These are phyloP conservation scores for Gonioctena quinquepunctata DNA, from an alignment of 1,140 invertebrate genomes.

Conservation along the genomic window DNA sequence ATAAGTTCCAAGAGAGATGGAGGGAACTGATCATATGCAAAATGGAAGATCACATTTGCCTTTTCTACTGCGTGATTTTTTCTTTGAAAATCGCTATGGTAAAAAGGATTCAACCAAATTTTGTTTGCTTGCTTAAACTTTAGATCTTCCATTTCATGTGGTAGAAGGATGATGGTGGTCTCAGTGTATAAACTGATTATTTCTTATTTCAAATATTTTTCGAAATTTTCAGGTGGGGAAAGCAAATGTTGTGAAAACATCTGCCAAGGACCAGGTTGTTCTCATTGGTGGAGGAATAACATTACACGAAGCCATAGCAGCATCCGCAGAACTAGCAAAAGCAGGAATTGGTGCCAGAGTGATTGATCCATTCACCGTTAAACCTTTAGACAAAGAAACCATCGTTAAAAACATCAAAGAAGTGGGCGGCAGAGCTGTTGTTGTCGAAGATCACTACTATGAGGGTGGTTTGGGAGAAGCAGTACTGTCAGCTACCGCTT, in stretches of 20 bases:
- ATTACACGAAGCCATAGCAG: slow-evolving; percentile 86
- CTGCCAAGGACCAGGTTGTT: slow-evolving; percentile 76
- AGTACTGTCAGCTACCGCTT: slow-evolving; percentile 79
- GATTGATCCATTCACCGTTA: slow-evolving; percentile 94
- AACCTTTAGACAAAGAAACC: slow-evolving; percentile 85
- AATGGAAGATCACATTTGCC: too few species aligned
- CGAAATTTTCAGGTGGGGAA: slow-evolving; percentile 67
- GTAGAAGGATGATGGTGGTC: neutral
- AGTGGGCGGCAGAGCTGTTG: slow-evolving; percentile 81
- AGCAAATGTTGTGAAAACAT: slow-evolving; percentile 78
- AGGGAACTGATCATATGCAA: too few species aligned
- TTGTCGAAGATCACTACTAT: slow-evolving; percentile 97
- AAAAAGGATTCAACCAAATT: too few species aligned
- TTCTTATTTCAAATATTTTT: too few species aligned
- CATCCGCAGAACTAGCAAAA: slow-evolving; percentile 76
- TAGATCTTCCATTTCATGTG: neutral
- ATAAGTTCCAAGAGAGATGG: too few species aligned
- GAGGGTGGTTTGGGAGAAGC: slow-evolving; percentile 96
- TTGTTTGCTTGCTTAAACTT: too few species aligned
- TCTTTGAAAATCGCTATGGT: too few species aligned
- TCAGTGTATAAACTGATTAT: too few species aligned
- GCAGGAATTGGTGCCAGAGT: slow-evolving; percentile 75
- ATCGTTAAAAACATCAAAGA: slow-evolving; percentile 80
- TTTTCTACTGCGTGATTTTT: too few species aligned
- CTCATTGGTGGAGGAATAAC: slow-evolving; percentile 93